Evolutionary conservation across 2,888 invertebrate species (phyloP).

Genomic region (Nomada fabriciana): DNA sequence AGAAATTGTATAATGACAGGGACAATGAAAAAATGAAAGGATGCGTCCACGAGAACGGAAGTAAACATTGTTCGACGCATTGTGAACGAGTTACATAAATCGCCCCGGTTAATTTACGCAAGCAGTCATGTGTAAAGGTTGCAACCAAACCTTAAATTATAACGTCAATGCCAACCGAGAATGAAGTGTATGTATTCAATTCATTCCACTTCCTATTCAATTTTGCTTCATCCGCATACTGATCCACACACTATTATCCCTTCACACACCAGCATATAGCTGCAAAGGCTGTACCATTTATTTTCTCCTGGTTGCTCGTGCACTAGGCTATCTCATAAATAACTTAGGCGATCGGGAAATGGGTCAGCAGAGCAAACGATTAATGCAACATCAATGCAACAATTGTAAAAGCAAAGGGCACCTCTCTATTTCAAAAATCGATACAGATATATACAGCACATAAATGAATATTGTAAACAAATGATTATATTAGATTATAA

Average conservation of each 20-base stretch:
- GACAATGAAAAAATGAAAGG: background rate
- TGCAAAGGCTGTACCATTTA: too few species aligned
- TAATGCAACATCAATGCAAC: too few species aligned
- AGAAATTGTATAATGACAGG: too few species aligned
- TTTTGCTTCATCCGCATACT: conserved; percentile 16
- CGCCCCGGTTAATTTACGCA: conserved; percentile 11
- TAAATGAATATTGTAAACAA: too few species aligned
- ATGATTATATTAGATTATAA: too few species aligned
- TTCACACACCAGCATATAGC: background rate
- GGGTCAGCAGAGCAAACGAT: too few species aligned
- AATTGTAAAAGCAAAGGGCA: too few species aligned
- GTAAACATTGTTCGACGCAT: conserved; percentile 2
- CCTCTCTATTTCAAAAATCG: too few species aligned
- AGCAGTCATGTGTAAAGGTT: conserved; percentile 14
- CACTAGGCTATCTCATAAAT: too few species aligned
- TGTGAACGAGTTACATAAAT: conserved; percentile 19
- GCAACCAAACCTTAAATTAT: conserved; percentile 13
- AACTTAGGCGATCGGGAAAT: too few species aligned
- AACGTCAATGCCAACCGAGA: conserved; percentile 29
- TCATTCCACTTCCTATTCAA: conserved; percentile 24
- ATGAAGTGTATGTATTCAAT: conserved; percentile 24
- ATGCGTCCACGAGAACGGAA: conserved; percentile 13
- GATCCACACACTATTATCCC: conserved; percentile 10
- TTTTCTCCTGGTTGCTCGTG: too few species aligned
- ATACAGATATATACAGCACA: too few species aligned